Evolutionary conservation across 2,888 invertebrate genomes (phyloP).

Genomic region (Oscheius myriophilus): DNA sequence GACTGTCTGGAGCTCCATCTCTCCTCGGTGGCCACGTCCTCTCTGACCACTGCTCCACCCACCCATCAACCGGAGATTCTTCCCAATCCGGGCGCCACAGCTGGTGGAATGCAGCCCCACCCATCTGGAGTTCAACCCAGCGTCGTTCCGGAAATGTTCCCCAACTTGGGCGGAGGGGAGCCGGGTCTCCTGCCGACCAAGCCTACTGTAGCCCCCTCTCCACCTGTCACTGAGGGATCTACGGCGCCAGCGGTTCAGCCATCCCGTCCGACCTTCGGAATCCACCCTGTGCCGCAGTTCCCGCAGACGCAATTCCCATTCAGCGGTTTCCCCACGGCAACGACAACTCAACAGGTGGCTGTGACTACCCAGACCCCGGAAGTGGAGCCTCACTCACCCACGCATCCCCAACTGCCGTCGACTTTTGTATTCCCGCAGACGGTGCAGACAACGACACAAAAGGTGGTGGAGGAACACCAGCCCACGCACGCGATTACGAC

Average conservation of each 20-base stretch:
- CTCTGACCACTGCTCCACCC: slow-evolving; percentile 35
- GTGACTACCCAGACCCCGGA: neutral
- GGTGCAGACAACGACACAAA: slow-evolving; percentile 37
- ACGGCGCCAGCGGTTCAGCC: slow-evolving; percentile 3
- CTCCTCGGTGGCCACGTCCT: slow-evolving; percentile 33
- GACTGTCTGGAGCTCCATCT: slow-evolving; percentile 52
- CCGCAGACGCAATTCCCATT: slow-evolving; percentile 18
- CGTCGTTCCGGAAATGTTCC: slow-evolving; percentile 10
- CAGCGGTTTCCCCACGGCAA: neutral
- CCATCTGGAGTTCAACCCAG: no score
- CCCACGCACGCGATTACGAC: slow-evolving; percentile 29
- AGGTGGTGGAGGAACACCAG: slow-evolving; percentile 30
- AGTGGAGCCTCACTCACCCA: neutral
- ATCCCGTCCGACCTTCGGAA: slow-evolving; percentile 31
- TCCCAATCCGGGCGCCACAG: neutral
- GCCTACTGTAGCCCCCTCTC: no score
- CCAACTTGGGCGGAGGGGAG: neutral
- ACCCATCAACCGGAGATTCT: slow-evolving; percentile 23
- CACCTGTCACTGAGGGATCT: neutral
- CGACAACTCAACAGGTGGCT: neutral
- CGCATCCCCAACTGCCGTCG: slow-evolving; percentile 14
- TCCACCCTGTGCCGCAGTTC: slow-evolving; percentile 21
- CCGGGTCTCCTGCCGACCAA: no score
- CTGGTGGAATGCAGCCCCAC: no score
- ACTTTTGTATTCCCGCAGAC: slow-evolving; percentile 52